These are phyloP conservation scores for Sebastes paucispinis DNA, from an alignment of 2,797 vertebrate genomes.

Conservation along the genomic window DNA sequence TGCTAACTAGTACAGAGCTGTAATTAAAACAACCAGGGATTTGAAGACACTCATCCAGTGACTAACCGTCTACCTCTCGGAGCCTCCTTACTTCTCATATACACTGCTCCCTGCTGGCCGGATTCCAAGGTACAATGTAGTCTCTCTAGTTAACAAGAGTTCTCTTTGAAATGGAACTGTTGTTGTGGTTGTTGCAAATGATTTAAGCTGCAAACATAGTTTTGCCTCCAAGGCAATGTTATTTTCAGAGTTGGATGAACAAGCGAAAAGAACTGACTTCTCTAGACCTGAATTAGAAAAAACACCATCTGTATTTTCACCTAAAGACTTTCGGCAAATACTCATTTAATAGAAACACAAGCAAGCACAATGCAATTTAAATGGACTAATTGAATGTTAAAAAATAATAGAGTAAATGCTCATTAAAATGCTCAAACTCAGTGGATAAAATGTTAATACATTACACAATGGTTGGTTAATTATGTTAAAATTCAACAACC, in stretches of 20 bases:
- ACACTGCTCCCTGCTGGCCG: slow-evolving; percentile 9
- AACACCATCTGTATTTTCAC: slow-evolving; percentile 7
- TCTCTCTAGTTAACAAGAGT: slow-evolving; percentile 23
- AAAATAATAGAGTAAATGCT: not conserved
- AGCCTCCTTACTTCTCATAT: not conserved
- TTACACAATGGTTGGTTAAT: not conserved
- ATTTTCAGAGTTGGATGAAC: slow-evolving; percentile 35
- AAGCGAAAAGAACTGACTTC: slow-evolving; percentile 9
- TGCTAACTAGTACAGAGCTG: not conserved
- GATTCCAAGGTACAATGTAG: not conserved
- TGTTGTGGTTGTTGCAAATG: slow-evolving; percentile 29
- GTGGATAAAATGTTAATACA: not conserved
- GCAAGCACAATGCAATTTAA: not conserved
- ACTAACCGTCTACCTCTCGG: not conserved
- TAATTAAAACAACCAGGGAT: slow-evolving; percentile 12
- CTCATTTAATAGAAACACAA: not conserved
- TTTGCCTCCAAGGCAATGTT: slow-evolving; percentile 10
- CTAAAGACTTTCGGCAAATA: not conserved
- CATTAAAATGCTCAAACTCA: not conserved
- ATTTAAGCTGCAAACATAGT: slow-evolving; percentile 27
- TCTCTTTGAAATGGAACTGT: slow-evolving; percentile 31
- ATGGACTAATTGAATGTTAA: not conserved
- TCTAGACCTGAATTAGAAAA: slow-evolving; percentile 13
- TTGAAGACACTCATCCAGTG: not conserved
- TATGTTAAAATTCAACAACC: not conserved